These are phyloP conservation scores for Cynopterus brachyotis DNA, from an alignment of 2,113 vertebrate genomes.

Conservation along the genomic window DNA sequence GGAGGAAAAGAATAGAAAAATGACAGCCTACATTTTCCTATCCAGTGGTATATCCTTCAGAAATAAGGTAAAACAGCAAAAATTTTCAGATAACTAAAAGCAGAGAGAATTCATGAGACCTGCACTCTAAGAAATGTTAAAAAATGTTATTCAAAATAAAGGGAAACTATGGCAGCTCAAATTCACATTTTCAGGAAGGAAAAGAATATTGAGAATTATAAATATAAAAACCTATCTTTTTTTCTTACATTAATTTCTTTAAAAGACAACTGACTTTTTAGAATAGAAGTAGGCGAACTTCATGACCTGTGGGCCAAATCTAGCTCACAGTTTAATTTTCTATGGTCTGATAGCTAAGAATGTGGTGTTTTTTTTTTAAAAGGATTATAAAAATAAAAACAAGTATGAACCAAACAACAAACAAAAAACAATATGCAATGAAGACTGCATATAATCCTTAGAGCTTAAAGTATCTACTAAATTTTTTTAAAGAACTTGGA, in stretches of 20 bases:
- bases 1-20: background rate
- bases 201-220: background rate
- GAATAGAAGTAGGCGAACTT: background rate
- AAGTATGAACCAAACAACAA: background rate
- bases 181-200: background rate
- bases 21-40: background rate
- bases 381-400: background rate
- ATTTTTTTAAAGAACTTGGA: background rate
- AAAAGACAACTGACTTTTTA: background rate
- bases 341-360: background rate
- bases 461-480: background rate
- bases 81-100: background rate
- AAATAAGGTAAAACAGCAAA: constrained; percentile 8
- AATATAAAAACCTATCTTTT: background rate
- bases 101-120: background rate
- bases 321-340: background rate
- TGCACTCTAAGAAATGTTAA: background rate
- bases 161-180: background rate
- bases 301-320: background rate
- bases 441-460: background rate
- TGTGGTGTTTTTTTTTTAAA: background rate
- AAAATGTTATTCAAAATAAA: background rate
- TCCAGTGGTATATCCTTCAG: background rate
- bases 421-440: background rate
- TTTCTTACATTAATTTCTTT: background rate